A percentile compares a stretch with the other conserved stretches of the same genome.
Evolutionary conservation across 2,113 vertebrate species (phyloP).

Genomic region (Nesoenas mayeri): DNA sequence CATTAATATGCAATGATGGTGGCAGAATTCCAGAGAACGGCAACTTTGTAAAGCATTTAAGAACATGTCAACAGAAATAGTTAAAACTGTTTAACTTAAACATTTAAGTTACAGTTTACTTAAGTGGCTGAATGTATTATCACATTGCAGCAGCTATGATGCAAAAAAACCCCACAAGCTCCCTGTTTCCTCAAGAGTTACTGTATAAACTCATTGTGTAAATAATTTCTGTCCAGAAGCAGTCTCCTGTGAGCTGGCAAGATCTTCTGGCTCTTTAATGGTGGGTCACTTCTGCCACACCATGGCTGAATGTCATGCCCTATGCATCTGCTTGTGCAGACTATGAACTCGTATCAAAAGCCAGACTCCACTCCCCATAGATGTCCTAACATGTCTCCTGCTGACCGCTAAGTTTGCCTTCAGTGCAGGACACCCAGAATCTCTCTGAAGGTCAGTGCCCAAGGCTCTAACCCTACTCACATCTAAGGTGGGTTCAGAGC

Average conservation of each 20-base stretch:
- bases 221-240: neutral
- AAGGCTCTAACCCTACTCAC: neutral
- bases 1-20: neutral
- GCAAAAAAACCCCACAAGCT: neutral
- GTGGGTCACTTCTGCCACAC: neutral
- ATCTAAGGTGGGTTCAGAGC: neutral
- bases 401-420: neutral
- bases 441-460: neutral
- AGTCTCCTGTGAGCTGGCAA: neutral
- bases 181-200: neutral
- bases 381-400: neutral
- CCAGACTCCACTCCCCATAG: neutral
- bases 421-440: neutral
- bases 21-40: neutral
- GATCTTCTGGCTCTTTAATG: neutral
- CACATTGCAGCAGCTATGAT: neutral
- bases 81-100: neutral
- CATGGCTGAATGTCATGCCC: accelerated
- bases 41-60: neutral
- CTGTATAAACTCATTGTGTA: neutral
- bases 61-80: neutral
- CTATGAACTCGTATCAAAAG: neutral
- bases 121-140: neutral
- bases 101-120: neutral
- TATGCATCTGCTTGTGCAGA: neutral